phyloP scores from a whole-genome alignment of 2,113 vertebrate genomes.

The Brienomyrus longianalis region DNA sequence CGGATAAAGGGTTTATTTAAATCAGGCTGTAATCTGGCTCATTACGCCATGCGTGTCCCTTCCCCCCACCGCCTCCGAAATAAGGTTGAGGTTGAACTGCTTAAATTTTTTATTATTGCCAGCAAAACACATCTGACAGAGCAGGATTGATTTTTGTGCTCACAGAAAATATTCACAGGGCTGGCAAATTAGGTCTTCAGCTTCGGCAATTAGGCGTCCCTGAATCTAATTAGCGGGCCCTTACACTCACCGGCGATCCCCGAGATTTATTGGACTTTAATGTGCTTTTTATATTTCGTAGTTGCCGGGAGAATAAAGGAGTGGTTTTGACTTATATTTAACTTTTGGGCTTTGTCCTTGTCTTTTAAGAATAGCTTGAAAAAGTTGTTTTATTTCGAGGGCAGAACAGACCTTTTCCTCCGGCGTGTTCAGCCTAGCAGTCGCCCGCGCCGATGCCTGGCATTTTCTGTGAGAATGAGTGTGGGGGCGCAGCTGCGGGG shows the following conservation, averaged over 20 bases:
- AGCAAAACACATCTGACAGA: conserved; percentile 25
- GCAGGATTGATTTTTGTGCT: conserved; percentile 7
- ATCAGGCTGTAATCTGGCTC: conserved; percentile 31
- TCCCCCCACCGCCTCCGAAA: conserved; percentile 9
- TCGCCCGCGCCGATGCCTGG: background rate
- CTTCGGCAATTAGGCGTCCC: background rate
- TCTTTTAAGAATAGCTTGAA: background rate
- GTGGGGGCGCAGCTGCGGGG: background rate
- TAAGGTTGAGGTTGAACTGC: conserved; percentile 23
- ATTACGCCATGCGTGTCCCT: conserved; percentile 19
- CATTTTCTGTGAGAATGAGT: background rate
- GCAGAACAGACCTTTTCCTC: background rate
- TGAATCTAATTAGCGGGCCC: background rate
- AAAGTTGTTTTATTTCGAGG: background rate
- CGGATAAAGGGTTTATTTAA: conserved; percentile 21
- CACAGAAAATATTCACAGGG: background rate
- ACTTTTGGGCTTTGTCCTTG: background rate
- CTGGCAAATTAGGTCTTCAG: background rate
- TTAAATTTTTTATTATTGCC: conserved; percentile 24
- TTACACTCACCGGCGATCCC: background rate
- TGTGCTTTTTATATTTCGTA: background rate
- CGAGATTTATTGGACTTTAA: conserved; percentile 2
- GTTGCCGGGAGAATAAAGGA: background rate
- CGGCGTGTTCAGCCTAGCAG: background rate
- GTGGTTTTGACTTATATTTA: background rate